Conservation (phyloP, 1,140 invertebrate species). For the Aphelenchoides fujianensis region DNA sequence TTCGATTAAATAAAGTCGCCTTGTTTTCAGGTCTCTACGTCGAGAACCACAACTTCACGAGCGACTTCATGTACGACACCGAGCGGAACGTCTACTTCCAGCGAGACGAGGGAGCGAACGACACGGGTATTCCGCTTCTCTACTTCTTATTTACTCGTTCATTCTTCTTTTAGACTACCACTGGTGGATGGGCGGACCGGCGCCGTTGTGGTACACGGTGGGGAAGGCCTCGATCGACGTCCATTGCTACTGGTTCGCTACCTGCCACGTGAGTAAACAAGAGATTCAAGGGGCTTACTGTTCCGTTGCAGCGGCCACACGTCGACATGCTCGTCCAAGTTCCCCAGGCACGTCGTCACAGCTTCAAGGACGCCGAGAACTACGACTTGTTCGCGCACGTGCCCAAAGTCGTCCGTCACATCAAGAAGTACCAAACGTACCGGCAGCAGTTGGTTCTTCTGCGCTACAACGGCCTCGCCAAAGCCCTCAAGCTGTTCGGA, state of each 20-base stretch:
- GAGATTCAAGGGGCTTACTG: neutral
- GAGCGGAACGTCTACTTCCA: slow-evolving; percentile 49
- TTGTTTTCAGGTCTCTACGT: slow-evolving; percentile 61
- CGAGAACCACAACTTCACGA: slow-evolving; percentile 61
- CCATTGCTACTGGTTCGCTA: slow-evolving; percentile 61
- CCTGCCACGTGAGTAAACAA: slow-evolving; percentile 54
- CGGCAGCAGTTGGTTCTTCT: slow-evolving; percentile 54
- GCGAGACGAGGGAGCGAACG: slow-evolving; percentile 57
- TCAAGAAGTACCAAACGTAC: slow-evolving; percentile 57
- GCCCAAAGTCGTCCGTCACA: slow-evolving; percentile 52
- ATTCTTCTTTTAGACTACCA: too few species aligned
- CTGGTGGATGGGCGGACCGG: slow-evolving; percentile 52
- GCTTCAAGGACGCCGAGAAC: slow-evolving; percentile 46
- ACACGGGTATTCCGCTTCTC: too few species aligned
- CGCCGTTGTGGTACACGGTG: slow-evolving; percentile 59
- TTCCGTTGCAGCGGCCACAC: slow-evolving; percentile 45
- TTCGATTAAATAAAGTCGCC: slow-evolving; percentile 6
- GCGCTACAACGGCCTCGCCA: slow-evolving; percentile 51
- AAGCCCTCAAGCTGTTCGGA: slow-evolving; percentile 43
- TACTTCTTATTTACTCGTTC: too few species aligned
- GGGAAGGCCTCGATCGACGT: slow-evolving; percentile 58
- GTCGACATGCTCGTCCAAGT: slow-evolving; percentile 60
- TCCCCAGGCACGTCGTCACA: slow-evolving; percentile 46
- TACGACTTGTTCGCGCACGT: slow-evolving; percentile 45
- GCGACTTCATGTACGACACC: slow-evolving; percentile 59